These are phyloP conservation scores for Palythoa heliodiscus DNA, from an alignment of 92 coral and sea anemone genomes.

Conservation along the genomic window DNA sequence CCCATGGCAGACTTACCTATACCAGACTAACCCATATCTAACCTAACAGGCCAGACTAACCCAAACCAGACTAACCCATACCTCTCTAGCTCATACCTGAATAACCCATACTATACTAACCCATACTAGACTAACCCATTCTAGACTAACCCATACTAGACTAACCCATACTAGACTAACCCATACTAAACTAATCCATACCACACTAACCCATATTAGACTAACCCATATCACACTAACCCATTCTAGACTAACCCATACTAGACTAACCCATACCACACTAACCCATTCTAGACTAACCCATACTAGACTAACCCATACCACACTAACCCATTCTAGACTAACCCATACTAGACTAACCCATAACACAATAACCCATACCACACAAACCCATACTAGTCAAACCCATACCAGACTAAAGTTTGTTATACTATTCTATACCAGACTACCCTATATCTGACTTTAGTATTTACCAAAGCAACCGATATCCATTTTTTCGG, in stretches of 20 bases:
- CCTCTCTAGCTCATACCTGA: not conserved
- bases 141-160: not conserved
- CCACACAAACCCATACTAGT: too few species aligned
- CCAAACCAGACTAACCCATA: not conserved
- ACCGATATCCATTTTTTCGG: too few species aligned
- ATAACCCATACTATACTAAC: not conserved
- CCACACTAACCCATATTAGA: too few species aligned
- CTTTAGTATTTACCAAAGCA: too few species aligned
- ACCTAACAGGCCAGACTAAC: not conserved
- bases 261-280: not conserved
- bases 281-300: not conserved
- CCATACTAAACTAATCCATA: not conserved
- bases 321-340: not conserved
- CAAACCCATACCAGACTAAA: not conserved
- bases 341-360: too few species aligned
- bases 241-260: not conserved
- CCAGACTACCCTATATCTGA: too few species aligned
- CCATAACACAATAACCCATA: not conserved
- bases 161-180: too few species aligned
- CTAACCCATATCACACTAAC: not conserved
- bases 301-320: not conserved
- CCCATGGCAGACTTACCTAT: not conserved
- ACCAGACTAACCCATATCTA: not conserved
- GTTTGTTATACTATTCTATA: too few species aligned
- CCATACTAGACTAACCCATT: not conserved